phyloP scores from a whole-genome alignment of 2,113 vertebrate genomes.

The Motacilla tschutschensis region DNA sequence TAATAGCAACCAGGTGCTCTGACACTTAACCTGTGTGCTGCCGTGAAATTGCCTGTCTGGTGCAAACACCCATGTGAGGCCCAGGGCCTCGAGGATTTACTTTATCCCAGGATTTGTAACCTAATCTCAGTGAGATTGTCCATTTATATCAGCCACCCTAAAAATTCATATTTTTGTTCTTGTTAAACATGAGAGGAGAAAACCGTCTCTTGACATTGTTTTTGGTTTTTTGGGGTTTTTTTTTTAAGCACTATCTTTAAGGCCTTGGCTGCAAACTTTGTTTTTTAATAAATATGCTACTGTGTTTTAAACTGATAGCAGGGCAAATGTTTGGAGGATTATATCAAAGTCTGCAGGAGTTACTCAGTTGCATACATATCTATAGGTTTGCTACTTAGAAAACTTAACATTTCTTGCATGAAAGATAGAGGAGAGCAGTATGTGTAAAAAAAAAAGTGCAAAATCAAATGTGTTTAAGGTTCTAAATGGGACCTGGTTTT shows the following conservation, averaged over 20 bases:
- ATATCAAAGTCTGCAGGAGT: constrained; percentile 64
- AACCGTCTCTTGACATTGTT: constrained; percentile 27
- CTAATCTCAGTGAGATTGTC: constrained; percentile 35
- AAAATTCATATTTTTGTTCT: constrained; percentile 1
- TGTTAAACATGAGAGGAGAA: constrained; percentile 43
- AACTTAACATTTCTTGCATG: not conserved
- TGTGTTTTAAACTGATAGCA: constrained; percentile 70
- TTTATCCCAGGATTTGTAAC: constrained; percentile 54
- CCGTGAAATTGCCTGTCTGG: constrained; percentile 31
- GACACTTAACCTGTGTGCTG: constrained; percentile 55
- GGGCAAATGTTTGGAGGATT: constrained; percentile 58
- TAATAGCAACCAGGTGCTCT: constrained; percentile 73
- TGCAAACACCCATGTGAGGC: constrained; percentile 38
- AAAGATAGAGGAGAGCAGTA: not conserved
- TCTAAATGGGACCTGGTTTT: not conserved
- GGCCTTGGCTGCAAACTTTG: constrained; percentile 55
- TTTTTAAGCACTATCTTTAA: not conserved
- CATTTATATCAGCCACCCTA: not conserved
- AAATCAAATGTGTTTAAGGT: not conserved
- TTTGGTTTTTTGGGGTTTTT: not conserved
- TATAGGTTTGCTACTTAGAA: not conserved
- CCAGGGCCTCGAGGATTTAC: constrained; percentile 1
- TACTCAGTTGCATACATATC: constrained; percentile 46
- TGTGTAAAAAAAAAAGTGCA: not conserved
- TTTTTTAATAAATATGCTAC: constrained; percentile 65